Evolutionary conservation across 2,797 vertebrate genomes (phyloP).

Genomic region (Diplodus puntazzo): DNA sequence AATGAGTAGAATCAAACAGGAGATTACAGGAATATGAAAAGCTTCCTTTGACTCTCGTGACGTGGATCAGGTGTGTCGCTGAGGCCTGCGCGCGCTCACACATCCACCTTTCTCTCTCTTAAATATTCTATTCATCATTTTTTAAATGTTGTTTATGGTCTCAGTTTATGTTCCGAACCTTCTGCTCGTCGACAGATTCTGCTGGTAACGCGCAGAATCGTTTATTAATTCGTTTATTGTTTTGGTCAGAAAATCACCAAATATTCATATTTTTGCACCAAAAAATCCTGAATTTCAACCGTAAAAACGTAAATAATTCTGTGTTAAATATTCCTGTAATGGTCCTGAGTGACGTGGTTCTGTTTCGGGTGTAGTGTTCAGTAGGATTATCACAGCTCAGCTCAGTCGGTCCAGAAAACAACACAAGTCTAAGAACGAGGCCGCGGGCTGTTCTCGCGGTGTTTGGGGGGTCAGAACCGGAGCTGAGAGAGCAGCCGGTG

Average conservation of each 20-base stretch:
- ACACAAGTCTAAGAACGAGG: neutral
- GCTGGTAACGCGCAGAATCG: neutral
- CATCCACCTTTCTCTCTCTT: too few species aligned
- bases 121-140: too few species aligned
- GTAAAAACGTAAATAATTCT: too few species aligned
- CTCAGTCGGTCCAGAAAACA: slow-evolving; percentile 26
- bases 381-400: slow-evolving; percentile 18
- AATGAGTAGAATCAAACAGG: too few species aligned
- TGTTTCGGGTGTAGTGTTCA: too few species aligned
- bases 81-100: too few species aligned
- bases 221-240: neutral
- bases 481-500: slow-evolving; percentile 11
- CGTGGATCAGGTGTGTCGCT: too few species aligned
- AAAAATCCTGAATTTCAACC: neutral
- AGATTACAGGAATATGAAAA: too few species aligned
- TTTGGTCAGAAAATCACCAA: neutral
- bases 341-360: neutral
- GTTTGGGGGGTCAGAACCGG: neutral
- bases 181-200: neutral
- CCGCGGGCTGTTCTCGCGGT: neutral
- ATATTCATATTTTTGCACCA: neutral
- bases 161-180: too few species aligned
- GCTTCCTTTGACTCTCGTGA: too few species aligned
- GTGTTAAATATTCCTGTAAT: neutral
- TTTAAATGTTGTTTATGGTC: too few species aligned